These are phyloP conservation scores for Procambarus clarkii DNA, from an alignment of 1,140 invertebrate species.

Conservation along the genomic window DNA sequence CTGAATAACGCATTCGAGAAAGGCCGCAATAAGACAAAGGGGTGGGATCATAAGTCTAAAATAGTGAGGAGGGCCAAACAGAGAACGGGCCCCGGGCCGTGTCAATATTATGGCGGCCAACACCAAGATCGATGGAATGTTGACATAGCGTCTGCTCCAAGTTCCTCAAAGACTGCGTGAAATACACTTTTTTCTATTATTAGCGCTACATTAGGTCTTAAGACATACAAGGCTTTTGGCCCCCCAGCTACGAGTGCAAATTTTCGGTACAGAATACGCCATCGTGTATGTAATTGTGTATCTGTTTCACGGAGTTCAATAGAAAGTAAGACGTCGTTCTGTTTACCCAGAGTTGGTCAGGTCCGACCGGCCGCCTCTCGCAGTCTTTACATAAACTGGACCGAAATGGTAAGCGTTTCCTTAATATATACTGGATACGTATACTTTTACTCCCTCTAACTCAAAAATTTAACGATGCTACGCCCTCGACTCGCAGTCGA, in stretches of 20 bases:
- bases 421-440: too few species aligned
- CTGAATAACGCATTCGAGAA: background rate
- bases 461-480: too few species aligned
- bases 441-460: too few species aligned
- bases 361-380: background rate
- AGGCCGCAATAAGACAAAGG: background rate
- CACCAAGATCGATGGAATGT: slow-evolving; percentile 35
- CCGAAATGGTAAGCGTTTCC: background rate
- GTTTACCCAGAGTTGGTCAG: background rate
- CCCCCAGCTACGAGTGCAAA: background rate
- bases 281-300: background rate
- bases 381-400: background rate
- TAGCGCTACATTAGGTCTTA: background rate
- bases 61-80: background rate
- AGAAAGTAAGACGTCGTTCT: background rate
- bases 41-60: background rate
- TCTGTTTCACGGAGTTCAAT: background rate
- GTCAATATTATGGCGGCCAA: slow-evolving; percentile 51
- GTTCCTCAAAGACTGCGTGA: background rate
- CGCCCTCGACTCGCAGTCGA: too few species aligned
- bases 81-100: background rate
- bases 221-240: background rate
- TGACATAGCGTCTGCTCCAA: slow-evolving; percentile 1
- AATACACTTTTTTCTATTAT: background rate
- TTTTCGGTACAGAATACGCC: background rate